Conservation (phyloP, 1,140 invertebrate species). For the Cherax destructor region DNA sequence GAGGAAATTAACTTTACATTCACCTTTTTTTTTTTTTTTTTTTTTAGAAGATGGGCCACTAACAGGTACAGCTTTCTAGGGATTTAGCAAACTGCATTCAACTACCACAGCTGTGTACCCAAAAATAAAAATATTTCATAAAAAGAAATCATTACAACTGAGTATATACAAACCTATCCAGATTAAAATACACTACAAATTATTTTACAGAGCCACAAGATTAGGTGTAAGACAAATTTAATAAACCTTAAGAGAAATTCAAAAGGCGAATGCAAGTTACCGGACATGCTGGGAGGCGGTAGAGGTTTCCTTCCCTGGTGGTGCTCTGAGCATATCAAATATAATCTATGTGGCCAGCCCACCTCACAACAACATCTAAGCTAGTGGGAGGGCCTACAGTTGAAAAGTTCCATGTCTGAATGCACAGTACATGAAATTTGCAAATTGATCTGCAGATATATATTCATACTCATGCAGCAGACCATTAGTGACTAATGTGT, state of each 20-base stretch:
- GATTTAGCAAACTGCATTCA: neutral
- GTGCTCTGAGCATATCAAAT: neutral
- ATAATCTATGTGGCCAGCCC: neutral
- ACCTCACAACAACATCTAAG: constrained; percentile 14
- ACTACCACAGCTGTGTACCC: neutral
- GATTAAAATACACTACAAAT: constrained; percentile 2
- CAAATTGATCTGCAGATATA: neutral
- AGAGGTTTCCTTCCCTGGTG: neutral
- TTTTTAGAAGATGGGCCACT: neutral
- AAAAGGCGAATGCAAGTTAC: constrained; percentile 63
- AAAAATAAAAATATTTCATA: neutral
- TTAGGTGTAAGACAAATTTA: neutral
- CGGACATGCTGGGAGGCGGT: constrained; percentile 35
- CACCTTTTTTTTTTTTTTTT: constrained; percentile 34
- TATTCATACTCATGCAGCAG: constrained; percentile 56
- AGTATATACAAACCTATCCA: constrained; percentile 19
- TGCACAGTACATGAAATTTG: neutral
- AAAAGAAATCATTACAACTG: neutral
- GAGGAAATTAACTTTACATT: constrained; percentile 53
- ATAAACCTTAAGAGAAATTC: constrained; percentile 2
- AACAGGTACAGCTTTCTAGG: constrained; percentile 2
- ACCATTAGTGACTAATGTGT: constrained; percentile 1
- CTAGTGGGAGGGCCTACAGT: constrained; percentile 18
- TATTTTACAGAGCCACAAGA: neutral
- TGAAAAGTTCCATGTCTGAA: neutral